A percentile compares a stretch with the other conserved stretches of the same genome.
These are phyloP conservation scores for Gobius niger DNA, from an alignment of 2,113 vertebrate genomes.

Conservation along the genomic window DNA sequence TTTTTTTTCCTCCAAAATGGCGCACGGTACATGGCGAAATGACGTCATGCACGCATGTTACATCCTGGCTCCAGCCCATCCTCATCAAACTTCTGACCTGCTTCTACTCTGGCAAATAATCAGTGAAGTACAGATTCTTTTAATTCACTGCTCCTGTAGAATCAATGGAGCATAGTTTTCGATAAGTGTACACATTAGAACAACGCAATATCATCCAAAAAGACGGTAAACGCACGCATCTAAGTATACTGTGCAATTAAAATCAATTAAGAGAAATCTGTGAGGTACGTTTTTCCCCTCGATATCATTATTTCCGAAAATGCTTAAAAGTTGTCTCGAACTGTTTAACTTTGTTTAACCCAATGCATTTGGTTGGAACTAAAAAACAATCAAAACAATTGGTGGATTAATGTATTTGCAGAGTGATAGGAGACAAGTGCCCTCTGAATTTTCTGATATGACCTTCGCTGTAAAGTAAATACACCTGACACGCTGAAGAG, in stretches of 20 bases:
- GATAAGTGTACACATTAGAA: neutral
- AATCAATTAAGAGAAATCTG: neutral
- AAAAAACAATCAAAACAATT: too few species aligned
- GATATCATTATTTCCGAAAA: too few species aligned
- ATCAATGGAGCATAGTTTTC: too few species aligned
- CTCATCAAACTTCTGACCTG: slow-evolving; percentile 26
- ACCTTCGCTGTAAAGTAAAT: slow-evolving; percentile 8
- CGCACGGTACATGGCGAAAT: slow-evolving; percentile 73
- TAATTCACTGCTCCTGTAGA: neutral
- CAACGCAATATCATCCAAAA: neutral
- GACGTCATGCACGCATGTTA: slow-evolving; percentile 76
- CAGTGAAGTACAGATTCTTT: neutral
- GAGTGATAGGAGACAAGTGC: neutral
- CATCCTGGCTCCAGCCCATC: slow-evolving; percentile 65
- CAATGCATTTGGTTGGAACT: too few species aligned
- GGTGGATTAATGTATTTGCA: too few species aligned
- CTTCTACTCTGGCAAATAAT: neutral
- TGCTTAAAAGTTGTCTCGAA: too few species aligned
- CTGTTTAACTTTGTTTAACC: too few species aligned
- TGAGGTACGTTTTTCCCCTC: neutral
- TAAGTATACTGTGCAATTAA: neutral
- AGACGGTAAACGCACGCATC: neutral
- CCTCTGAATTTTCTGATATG: neutral
- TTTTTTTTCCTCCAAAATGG: slow-evolving; percentile 75
- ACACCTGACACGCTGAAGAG: neutral